Base-by-base conservation (phyloP, 2,797 vertebrate species). In the Champsocephalus esox region DNA sequence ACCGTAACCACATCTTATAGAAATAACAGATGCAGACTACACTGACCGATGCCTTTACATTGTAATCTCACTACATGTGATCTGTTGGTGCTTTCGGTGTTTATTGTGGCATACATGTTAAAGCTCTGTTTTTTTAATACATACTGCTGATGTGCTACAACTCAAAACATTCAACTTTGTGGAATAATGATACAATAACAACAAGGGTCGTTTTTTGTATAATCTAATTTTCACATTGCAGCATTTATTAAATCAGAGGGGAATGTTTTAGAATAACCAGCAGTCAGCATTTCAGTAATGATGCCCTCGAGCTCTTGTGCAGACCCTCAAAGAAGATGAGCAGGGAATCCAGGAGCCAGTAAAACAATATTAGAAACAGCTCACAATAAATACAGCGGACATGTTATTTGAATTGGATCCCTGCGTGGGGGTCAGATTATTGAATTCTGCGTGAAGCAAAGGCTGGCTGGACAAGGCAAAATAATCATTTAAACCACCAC, bases 211-310 rank as follows among this genome's bases (percentile, higher is more conserved):
- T 70, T 68, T 10, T 19, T 46, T 19, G 52, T 73, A 19, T 21
- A 1, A 65, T 51, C 5, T 34, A 19, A 66, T 66, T 48, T 64
- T 60, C 51, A 56, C 11, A 16, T 13, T 28, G 54, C 24, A 38
- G 57, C 43, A 49, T 65, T 46, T 49, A 45, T 66, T 24, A 51
- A 72, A 72, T 13, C 44, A 58, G 62, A 46, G 54, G 44, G 71
- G 43, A 21, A 12, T 12, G 21, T 60, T 72, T 66, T 41, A 77
- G 16, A 62, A 32, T 16, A 66, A 50, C 13, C 71, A 24, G 74
- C 63, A 41, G 73, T 81, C 83, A 83, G 81, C 81, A n/a, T 72
- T 74, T 82, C 21, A 24, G 21, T 83, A 77, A 83, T 61, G 76
- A 71, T 54, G 58, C 66, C 52, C 12, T 2, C 11, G 64, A 79